Base-by-base conservation (phyloP, 2,888 invertebrate species). In the Yponomeuta plumbellus region DNA sequence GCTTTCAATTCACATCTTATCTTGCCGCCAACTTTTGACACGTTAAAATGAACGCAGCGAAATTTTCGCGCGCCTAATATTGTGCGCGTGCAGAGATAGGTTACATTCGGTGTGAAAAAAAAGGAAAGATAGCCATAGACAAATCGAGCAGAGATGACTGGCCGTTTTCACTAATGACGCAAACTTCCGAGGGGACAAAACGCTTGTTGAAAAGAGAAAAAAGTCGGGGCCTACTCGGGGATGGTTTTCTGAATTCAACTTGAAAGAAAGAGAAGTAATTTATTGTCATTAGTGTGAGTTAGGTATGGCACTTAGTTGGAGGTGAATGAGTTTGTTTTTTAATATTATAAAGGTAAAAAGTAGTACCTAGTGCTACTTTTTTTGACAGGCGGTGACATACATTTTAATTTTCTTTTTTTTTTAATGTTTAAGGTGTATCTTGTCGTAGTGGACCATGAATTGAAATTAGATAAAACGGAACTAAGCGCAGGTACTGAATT, bases 111-210 rank as follows among this genome's bases (percentile, higher is more conserved):
- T 80, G 75, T 73, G 75, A 79, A 84, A 87, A 86, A 85, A 85
- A 79, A 71, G 81, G 74, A 75, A 75, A 80, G 89, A 90, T 89
- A 89, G 85, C 86, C 85, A 82, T 77, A 88, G 90, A 91, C 88
- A 88, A 89, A 91, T 91, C 90, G 89, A 84, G 85, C 73, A 76
- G 69, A 75, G 72, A 80, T 91, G 91, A 90, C 88, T 79, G 69
- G 71, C 89, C 91, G 79, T 66, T 75, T 68, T 70, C 77, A 77
- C 81, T 91, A 91, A 91, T 90, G 90, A 90, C 87, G 87, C 81
- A 85, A 52, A 86, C 84, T 84, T 82, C 85, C 82, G 75, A 81
- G 80, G 78, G 75, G 74, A 80, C 80, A 80, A 78, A 77, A 78
- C 75, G 77, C 78, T 84, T 84, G 79, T 79, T 80, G 78, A 79